Conservation (phyloP, 1,140 invertebrate species). For the Drosophila melanogaster region Release_6_plus_ISO1_MT NT_033777.3:13616501-13617000, state of each 20-base stretch:
- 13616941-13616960: conserved; percentile 76
- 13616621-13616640: conserved; percentile 26
- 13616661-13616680: not conserved
- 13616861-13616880: conserved; percentile 31
- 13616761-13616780: not conserved
- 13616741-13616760: no score
- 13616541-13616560: not conserved
- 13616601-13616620: conserved; percentile 1
- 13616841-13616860: not conserved
- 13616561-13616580: conserved; percentile 1
- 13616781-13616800: not conserved
- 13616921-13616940: conserved; percentile 64
- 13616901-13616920: conserved; percentile 26
- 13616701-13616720: no score
- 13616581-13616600: conserved; percentile 1
- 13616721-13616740: not conserved
- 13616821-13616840: no score
- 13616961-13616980: conserved; percentile 75
- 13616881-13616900: conserved; percentile 25
- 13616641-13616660: conserved; percentile 13
- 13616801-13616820: no score
- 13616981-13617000: conserved; percentile 72
- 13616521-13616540: not conserved
- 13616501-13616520: not conserved
- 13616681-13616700: no score